Evolutionary conservation across 2,888 invertebrate genomes (phyloP), one percentile per base, ranked within the genome.

Genomic region (Dorcus hopei): DNA sequence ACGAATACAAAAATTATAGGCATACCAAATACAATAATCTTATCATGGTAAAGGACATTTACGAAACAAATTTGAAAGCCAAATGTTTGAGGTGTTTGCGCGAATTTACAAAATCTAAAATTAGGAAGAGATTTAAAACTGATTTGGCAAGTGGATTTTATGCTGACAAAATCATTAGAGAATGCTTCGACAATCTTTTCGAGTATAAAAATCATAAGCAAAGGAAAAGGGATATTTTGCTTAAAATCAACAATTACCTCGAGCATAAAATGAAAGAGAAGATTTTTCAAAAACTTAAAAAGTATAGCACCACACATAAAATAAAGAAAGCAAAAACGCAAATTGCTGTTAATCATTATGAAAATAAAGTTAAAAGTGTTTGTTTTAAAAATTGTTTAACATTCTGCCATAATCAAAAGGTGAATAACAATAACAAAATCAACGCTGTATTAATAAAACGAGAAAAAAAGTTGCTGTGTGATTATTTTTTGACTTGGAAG

Each of bases 401-500:
- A 11, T 43, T 54, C 41, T 45, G 52, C n/a, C 38, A 8, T 16
- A 42, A 49, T 52, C 26, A 33, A 5, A 51, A 19, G 26, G 33
- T 43, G 19, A 41, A 59, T 39, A 48, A 61, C 41, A 8, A 19
- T 11, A 14, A 39, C 9, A 6, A 45, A 14, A 45, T 39, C n/a
- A 4, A 41, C 2, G 49, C 7, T 23, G 43, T 54, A 7, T 58
- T 56, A 55, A 48, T 56, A 47, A 52, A 48, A 40, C 49, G 39
- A 47, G 56, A 52, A 19, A 49, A 60, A 19, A 54, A 16, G 39
- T 55, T 39, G 43, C 11, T 58, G 41, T 40, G 33, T 38, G 38
- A 26, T 19, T 59, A 39, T 59, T 65, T 63, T n/a, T 33, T 48
- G 51, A 55, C 39, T 59, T 68, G 68, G 65, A 59, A 62, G 42